These are phyloP conservation scores for Sinhomidia bicolor DNA, from an alignment of 2,888 invertebrate genomes.

Conservation along the genomic window DNA sequence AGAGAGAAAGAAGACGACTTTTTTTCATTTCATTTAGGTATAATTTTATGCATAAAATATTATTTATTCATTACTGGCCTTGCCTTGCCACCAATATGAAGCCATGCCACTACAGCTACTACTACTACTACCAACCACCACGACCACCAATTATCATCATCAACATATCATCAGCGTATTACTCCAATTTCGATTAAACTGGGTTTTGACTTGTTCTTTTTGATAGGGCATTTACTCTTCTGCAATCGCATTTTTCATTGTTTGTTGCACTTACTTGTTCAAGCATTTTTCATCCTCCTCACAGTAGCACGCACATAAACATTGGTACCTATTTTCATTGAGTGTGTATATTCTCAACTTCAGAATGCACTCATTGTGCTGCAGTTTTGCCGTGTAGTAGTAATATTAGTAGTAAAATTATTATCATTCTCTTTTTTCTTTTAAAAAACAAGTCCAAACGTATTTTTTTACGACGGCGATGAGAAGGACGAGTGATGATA, in stretches of 20 bases:
- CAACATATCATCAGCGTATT: conserved; percentile 28
- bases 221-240: background rate
- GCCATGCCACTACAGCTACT: no score
- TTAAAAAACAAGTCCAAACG: conserved; percentile 26
- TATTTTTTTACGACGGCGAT: background rate
- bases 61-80: conserved; percentile 24
- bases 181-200: conserved; percentile 50
- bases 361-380: background rate
- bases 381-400: background rate
- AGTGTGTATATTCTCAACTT: background rate
- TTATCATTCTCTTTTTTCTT: background rate
- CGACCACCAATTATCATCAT: no score
- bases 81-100: background rate
- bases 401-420: background rate
- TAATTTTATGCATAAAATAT: conserved; percentile 35
- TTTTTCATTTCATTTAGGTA: conserved; percentile 25
- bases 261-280: background rate
- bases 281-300: background rate
- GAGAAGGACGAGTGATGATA: background rate
- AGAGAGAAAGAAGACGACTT: conserved; percentile 9
- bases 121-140: background rate
- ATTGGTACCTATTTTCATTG: conserved; percentile 11
- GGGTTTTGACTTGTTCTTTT: conserved; percentile 32
- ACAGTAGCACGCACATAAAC: background rate
- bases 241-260: background rate